phyloP scores from a whole-genome alignment of 2,888 invertebrate genomes.

The Sipha maydis region DNA sequence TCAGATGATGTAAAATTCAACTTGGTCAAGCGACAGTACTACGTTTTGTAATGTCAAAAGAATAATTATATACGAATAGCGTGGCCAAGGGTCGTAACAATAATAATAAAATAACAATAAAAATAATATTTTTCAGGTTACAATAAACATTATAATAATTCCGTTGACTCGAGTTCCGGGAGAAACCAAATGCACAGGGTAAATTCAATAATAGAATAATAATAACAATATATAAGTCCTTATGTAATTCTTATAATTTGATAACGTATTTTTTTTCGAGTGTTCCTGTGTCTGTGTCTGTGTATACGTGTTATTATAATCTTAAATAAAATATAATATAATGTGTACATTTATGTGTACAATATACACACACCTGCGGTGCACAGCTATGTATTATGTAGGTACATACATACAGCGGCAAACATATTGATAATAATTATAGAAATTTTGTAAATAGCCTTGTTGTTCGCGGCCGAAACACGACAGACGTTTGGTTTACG shows the following conservation, averaged over 20 bases:
- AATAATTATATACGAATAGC: background rate
- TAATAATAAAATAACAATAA: background rate
- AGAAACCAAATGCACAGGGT: background rate
- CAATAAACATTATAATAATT: background rate
- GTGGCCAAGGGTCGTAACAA: background rate
- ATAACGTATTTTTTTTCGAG: background rate
- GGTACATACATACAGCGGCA: background rate
- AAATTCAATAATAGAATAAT: background rate
- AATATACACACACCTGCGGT: background rate
- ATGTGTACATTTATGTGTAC: too few relatives aligned
- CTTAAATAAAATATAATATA: too few relatives aligned
- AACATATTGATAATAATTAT: slow-evolving; percentile 1
- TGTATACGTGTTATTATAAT: too few relatives aligned
- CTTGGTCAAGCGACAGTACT: too few relatives aligned
- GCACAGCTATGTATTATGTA: background rate
- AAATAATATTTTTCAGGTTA: background rate
- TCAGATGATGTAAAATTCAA: too few relatives aligned
- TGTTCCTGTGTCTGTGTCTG: too few relatives aligned
- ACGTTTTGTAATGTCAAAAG: background rate
- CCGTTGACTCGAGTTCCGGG: background rate
- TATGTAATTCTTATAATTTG: background rate
- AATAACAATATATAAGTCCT: background rate
- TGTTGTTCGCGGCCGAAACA: background rate
- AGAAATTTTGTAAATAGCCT: background rate
- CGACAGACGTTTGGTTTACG: background rate